These are phyloP conservation scores for Cercopithecus mona DNA, from an alignment of 2,113 vertebrate species.

Conservation along the genomic window DNA sequence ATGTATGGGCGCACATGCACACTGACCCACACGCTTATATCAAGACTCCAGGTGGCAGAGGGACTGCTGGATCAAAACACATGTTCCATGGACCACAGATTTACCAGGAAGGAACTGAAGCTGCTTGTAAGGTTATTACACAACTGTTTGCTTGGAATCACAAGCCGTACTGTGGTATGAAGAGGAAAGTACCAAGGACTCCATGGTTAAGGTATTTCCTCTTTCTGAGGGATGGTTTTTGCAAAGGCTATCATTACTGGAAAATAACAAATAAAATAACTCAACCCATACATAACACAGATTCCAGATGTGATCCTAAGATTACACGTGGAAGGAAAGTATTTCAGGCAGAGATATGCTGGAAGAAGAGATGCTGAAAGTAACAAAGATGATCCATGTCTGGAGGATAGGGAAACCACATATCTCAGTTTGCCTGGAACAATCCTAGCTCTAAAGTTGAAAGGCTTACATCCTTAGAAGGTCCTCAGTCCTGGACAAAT, in stretches of 20 bases:
- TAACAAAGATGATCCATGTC: background rate
- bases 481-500: background rate
- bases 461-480: background rate
- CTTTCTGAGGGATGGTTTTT: background rate
- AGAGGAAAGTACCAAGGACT: slow-evolving; percentile 20
- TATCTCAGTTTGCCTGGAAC: background rate
- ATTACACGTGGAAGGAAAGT: background rate
- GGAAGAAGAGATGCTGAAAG: background rate
- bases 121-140: background rate
- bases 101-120: background rate
- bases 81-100: background rate
- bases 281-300: background rate
- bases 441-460: background rate
- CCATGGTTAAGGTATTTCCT: background rate
- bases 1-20: background rate
- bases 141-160: background rate
- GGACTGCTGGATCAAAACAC: background rate
- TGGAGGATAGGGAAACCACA: background rate
- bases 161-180: background rate
- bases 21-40: background rate
- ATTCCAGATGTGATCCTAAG: background rate
- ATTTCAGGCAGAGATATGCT: background rate
- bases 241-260: background rate
- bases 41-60: background rate
- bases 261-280: background rate